phyloP scores from a whole-genome alignment of 2,113 vertebrate genomes.

The Lepus americanus region DNA sequence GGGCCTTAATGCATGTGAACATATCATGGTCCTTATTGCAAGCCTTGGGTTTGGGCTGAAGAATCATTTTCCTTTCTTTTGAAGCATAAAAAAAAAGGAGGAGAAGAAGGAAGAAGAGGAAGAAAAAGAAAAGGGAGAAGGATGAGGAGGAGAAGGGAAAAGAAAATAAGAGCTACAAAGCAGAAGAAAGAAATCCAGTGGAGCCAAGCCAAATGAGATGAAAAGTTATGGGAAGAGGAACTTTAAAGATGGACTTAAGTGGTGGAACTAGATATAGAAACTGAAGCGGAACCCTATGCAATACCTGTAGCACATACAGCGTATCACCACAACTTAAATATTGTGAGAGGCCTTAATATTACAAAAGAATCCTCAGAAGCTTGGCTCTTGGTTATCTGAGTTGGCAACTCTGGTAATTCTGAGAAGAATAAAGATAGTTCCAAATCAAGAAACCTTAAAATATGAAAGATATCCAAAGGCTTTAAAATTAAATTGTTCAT shows the following conservation, averaged over 20 bases:
- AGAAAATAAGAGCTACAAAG: too few relatives aligned
- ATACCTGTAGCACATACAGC: accelerated
- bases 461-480: background rate
- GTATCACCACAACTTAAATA: background rate
- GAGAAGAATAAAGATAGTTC: constrained; percentile 31
- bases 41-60: constrained; percentile 29
- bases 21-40: background rate
- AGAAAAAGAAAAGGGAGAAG: too few relatives aligned
- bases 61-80: constrained; percentile 28
- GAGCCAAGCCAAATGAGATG: background rate
- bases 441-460: background rate
- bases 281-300: background rate
- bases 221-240: background rate
- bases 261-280: background rate
- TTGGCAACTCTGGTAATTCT: background rate
- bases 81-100: background rate
- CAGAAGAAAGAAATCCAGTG: background rate
- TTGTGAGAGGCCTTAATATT: background rate
- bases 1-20: constrained; percentile 2
- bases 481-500: background rate
- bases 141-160: too few relatives aligned
- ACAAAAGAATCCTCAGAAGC: background rate
- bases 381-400: background rate
- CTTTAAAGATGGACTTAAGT: constrained; percentile 1
- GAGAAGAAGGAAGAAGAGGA: too few relatives aligned